A percentile compares a stretch with the other conserved stretches of the same genome.
Conservation (phyloP, 2,888 invertebrate genomes). For the Nemotelus nigrinus region DNA sequence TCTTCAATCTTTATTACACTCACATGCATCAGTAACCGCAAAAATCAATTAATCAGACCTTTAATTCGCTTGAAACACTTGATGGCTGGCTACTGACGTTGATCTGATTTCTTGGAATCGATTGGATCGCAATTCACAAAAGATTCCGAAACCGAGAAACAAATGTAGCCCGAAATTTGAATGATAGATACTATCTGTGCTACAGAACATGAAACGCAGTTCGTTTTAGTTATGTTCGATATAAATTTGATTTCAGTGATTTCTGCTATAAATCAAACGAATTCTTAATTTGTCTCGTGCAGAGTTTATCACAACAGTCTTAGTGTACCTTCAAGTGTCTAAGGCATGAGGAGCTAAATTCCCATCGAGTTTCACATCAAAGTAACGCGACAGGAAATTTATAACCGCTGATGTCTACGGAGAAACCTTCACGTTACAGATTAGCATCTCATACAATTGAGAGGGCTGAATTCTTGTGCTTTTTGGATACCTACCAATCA, state of each 20-base stretch:
- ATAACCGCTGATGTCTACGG: conserved; percentile 28
- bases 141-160: conserved; percentile 26
- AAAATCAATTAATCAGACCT: conserved; percentile 31
- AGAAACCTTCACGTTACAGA: conserved; percentile 27
- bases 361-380: background rate
- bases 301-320: conserved; percentile 4
- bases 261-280: conserved; percentile 41
- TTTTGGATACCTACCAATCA: too few species aligned
- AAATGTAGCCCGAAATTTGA: conserved; percentile 17
- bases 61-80: conserved; percentile 3
- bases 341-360: conserved; percentile 1
- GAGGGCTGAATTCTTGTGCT: background rate
- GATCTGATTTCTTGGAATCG: conserved; percentile 37
- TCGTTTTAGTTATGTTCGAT: conserved; percentile 36
- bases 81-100: conserved; percentile 22
- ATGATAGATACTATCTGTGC: conserved; percentile 23
- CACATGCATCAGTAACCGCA: background rate
- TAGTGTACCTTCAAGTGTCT: background rate
- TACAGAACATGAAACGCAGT: conserved; percentile 16
- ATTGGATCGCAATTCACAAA: conserved; percentile 10
- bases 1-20: too few species aligned
- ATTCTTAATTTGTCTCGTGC: conserved; percentile 39
- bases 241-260: conserved; percentile 34
- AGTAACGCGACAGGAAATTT: conserved; percentile 35
- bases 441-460: conserved; percentile 25